These are phyloP conservation scores for Drosophila tanythrix DNA, from an alignment of 2,888 invertebrate species.

Conservation along the genomic window DNA sequence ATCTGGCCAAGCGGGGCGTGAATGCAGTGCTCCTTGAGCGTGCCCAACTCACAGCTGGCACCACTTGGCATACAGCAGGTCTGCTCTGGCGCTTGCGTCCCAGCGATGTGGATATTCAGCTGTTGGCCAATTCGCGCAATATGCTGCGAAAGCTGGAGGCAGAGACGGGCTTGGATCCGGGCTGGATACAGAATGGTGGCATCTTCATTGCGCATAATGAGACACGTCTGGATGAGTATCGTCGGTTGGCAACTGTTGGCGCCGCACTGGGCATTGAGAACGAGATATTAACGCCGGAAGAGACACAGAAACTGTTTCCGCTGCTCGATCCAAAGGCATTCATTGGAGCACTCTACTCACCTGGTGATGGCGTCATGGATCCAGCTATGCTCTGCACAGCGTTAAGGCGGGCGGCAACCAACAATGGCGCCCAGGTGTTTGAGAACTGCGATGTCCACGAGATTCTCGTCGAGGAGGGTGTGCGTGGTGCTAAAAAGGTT, in stretches of 20 bases:
- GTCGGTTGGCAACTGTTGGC: slow-evolving; percentile 91
- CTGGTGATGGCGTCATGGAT: slow-evolving; percentile 93
- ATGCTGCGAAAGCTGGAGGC: slow-evolving; percentile 89
- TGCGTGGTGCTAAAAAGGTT: slow-evolving; percentile 86
- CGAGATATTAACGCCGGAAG: slow-evolving; percentile 89
- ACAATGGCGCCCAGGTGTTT: slow-evolving; percentile 89
- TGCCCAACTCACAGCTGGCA: slow-evolving; percentile 88
- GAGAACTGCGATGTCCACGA: slow-evolving; percentile 91
- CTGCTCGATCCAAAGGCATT: slow-evolving; percentile 91
- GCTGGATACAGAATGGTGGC: slow-evolving; percentile 96
- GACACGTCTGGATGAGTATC: slow-evolving; percentile 93
- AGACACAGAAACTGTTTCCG: slow-evolving; percentile 91
- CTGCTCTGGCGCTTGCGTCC: slow-evolving; percentile 94
- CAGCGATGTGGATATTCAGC: slow-evolving; percentile 93
- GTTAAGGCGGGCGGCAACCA: slow-evolving; percentile 89
- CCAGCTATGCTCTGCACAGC: slow-evolving; percentile 92
- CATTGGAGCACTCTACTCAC: slow-evolving; percentile 91
- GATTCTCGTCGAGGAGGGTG: slow-evolving; percentile 88
- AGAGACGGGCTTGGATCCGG: slow-evolving; percentile 93
- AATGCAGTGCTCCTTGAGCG: slow-evolving; percentile 91
- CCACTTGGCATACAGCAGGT: slow-evolving; percentile 86
- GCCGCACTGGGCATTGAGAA: slow-evolving; percentile 92
- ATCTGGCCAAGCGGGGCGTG: slow-evolving; percentile 72
- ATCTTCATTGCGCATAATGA: slow-evolving; percentile 92
- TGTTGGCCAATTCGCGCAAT: slow-evolving; percentile 89